A percentile compares a stretch with the other conserved stretches of the same genome.
phyloP scores from a whole-genome alignment of 1,140 invertebrate species.

The Ylistrum balloti region DNA sequence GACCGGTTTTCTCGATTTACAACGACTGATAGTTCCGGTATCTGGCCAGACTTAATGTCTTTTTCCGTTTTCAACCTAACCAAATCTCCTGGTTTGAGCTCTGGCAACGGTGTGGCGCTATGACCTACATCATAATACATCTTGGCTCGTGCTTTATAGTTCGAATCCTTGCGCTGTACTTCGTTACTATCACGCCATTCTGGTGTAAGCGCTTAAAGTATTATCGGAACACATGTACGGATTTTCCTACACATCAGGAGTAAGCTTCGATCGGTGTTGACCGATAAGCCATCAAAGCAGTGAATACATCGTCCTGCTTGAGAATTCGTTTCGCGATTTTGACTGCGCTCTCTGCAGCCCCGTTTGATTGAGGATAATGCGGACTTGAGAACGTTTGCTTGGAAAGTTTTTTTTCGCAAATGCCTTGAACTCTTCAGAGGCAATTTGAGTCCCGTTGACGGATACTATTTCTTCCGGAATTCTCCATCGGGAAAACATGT shows the following conservation, averaged over 20 bases:
- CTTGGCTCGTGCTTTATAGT: constrained; percentile 20
- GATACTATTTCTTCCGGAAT: not conserved
- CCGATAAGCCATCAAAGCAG: too few relatives aligned
- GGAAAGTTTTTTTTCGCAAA: not conserved
- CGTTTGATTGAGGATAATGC: not conserved
- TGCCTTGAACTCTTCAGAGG: not conserved
- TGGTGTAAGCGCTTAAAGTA: not conserved
- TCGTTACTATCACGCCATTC: constrained; percentile 46
- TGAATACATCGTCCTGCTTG: not conserved
- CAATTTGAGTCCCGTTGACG: not conserved
- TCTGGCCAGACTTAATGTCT: constrained; percentile 46
- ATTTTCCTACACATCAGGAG: too few relatives aligned
- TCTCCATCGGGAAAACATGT: too few relatives aligned
- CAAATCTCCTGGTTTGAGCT: constrained; percentile 44
- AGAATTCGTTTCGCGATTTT: not conserved
- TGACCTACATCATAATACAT: not conserved
- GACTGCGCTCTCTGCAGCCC: not conserved
- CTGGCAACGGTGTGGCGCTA: not conserved
- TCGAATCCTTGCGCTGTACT: not conserved
- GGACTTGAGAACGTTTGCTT: not conserved
- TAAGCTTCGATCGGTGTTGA: too few relatives aligned
- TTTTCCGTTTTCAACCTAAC: constrained; percentile 43
- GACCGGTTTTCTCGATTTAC: not conserved
- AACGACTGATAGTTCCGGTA: not conserved
- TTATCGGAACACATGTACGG: not conserved